A percentile compares a stretch with the other conserved stretches of the same genome.
phyloP scores from a whole-genome alignment of 1,140 invertebrate species.

The Nephila pilipes region DNA sequence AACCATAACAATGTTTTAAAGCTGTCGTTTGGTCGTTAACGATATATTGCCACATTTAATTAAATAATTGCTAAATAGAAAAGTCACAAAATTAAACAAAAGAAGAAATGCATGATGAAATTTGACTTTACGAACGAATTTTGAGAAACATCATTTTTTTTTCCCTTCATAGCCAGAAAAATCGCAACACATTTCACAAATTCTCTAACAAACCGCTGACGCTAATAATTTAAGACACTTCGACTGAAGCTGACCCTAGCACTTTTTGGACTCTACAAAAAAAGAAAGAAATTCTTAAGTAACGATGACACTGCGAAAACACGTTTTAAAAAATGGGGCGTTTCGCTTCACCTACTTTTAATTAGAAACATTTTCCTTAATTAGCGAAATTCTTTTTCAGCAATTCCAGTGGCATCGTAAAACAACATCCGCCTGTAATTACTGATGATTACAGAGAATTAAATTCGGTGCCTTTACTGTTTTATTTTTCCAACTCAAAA shows the following conservation, averaged over 20 bases:
- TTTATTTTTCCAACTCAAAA: background rate
- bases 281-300: background rate
- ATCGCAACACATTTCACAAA: too few species aligned
- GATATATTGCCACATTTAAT: too few species aligned
- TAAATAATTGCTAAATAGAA: too few species aligned
- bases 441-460: conserved; percentile 31
- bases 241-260: background rate
- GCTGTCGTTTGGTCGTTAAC: too few species aligned
- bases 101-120: too few species aligned
- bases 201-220: background rate
- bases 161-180: too few species aligned
- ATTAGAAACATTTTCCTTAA: conserved; percentile 54
- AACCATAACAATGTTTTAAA: too few species aligned
- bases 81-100: too few species aligned
- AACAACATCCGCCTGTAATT: background rate
- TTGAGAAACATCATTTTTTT: too few species aligned
- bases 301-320: background rate
- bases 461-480: background rate
- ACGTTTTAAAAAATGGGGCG: background rate
- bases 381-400: conserved; percentile 1
- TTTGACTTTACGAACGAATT: too few species aligned
- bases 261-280: background rate
- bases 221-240: background rate
- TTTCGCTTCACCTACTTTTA: conserved; percentile 43
- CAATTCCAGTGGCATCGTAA: background rate